phyloP scores from a whole-genome alignment of 2,113 vertebrate genomes.

The Nycticryphes semicollaris region DNA sequence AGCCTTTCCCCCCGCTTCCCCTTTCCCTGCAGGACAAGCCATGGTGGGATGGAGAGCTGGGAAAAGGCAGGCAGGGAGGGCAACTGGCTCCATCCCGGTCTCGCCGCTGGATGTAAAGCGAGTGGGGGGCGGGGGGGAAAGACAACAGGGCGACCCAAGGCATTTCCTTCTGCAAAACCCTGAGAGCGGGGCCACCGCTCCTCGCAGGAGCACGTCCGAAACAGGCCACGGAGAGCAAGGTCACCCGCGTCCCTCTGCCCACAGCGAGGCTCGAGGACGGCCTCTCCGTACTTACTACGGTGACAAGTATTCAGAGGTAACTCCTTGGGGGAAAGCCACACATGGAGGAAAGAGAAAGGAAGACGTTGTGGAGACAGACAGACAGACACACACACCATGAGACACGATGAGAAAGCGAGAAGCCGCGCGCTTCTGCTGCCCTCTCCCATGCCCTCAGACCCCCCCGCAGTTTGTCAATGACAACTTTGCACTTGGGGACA shows the following conservation, averaged over 20 bases:
- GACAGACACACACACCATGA: slow-evolving; percentile 69
- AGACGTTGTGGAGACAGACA: slow-evolving; percentile 77
- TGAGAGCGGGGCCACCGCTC: not conserved
- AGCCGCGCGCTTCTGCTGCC: not conserved
- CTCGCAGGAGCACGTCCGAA: fast-evolving
- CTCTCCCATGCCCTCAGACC: not conserved
- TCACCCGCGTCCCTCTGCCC: not conserved
- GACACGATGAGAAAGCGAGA: slow-evolving; percentile 58
- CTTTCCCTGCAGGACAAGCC: not conserved
- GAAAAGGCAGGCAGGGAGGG: not conserved
- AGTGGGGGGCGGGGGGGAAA: not conserved
- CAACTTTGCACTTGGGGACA: not conserved
- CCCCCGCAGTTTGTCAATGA: fast-evolving
- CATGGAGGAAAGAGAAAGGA: slow-evolving; percentile 78
- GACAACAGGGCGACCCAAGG: not conserved
- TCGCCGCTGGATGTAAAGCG: not conserved
- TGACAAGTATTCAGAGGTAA: slow-evolving; percentile 86
- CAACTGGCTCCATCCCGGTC: not conserved
- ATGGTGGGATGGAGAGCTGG: not conserved
- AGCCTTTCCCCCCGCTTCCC: slow-evolving; percentile 3
- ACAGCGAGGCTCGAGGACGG: slow-evolving; percentile 2
- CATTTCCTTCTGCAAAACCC: not conserved
- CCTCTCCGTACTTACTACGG: slow-evolving; percentile 89
- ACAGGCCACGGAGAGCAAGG: not conserved
- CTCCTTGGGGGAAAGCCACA: slow-evolving; percentile 82